Base-by-base conservation (phyloP, 2,113 vertebrate species). In the Brevimyrus niger region DNA sequence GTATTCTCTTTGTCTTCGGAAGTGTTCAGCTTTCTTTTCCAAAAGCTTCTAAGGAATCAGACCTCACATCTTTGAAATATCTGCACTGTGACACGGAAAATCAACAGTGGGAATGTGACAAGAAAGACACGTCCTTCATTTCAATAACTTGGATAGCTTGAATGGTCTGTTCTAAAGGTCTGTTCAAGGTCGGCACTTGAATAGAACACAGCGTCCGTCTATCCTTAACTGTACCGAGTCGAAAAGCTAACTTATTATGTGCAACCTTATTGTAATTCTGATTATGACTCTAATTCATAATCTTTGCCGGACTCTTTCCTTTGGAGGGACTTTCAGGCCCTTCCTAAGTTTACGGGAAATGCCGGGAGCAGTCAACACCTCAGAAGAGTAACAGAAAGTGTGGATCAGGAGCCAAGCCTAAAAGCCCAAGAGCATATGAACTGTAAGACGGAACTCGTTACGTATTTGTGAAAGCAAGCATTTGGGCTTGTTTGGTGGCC, bases 151-250 rank as follows among this genome's bases (percentile, higher is more conserved):
- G 89, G 82, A 88, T 82, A 82, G 44, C 65, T 86, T 65, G 87
- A 89, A 89, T 89, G 51, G 87, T 85, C 86, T 84, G 35, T 90
- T 89, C 86, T 90, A 86, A 90, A 91, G 83, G 85, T 58, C 89
- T 87, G 51, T 80, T 80, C 46, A 88, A 83, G 85, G 69, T 65
- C 31, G 9, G 31, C 1, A 44, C 86, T 88, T 89, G 87, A 47
- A 87, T 84, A 86, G 42, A 7, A 50, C 35, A 19, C 42, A 89
- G 35, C 80, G 89, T 88, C 2, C 50, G 76, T 35, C 87, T 87
- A 83, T 83, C 90, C 90, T 90, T 91, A 80, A 21, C 69, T n/a
- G 38, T 7, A n/a, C 10, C 42, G 17, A 80, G 27, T 80, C 31
- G 42, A 11, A 38, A 51, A 48, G 17, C 19, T 15, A 38, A 3